phyloP scores from a whole-genome alignment of 2,113 vertebrate genomes.

The Myocastor coypus region DNA sequence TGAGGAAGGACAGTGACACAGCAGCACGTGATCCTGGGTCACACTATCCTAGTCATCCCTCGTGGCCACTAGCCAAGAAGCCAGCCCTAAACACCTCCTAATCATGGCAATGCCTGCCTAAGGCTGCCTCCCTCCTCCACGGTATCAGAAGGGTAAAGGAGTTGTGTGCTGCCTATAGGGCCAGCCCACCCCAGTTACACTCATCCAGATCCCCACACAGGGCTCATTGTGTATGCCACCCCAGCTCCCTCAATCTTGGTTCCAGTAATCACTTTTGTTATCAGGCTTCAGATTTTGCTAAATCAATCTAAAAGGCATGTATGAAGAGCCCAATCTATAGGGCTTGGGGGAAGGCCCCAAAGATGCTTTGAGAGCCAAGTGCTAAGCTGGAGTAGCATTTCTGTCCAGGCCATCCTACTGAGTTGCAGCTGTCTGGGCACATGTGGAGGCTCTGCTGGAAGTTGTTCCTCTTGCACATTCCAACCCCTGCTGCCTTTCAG shows the following conservation, averaged over 20 bases:
- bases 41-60: not conserved
- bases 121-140: not conserved
- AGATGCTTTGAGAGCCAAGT: not conserved
- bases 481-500: not conserved
- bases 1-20: not conserved
- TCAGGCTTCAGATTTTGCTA: not conserved
- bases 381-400: not conserved
- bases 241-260: not conserved
- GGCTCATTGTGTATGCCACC: not conserved
- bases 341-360: not conserved
- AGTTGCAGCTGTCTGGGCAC: too few relatives aligned
- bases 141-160: not conserved
- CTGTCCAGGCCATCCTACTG: accelerated
- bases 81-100: accelerated
- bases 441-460: not conserved
- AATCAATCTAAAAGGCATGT: not conserved
- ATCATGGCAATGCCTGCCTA: not conserved
- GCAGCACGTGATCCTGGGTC: not conserved
- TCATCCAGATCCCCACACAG: not conserved
- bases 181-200: not conserved
- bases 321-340: not conserved
- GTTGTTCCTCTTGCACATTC: accelerated
- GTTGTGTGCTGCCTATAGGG: not conserved
- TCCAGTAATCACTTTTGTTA: not conserved
- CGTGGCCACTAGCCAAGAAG: not conserved